These are phyloP conservation scores for Volucella zonaria DNA, from an alignment of 2,888 invertebrate genomes.

Conservation along the genomic window DNA sequence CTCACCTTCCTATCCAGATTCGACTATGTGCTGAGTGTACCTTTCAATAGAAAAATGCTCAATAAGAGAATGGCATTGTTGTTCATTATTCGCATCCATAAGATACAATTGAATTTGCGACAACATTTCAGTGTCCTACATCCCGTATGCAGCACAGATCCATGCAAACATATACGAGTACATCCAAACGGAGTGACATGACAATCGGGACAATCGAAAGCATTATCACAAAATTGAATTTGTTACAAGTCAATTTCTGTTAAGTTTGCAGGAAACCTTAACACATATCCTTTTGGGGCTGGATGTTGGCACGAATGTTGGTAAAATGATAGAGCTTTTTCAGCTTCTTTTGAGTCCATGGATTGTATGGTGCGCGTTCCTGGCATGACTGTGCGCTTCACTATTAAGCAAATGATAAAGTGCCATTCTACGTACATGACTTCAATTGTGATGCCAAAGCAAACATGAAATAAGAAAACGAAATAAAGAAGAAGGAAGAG, in stretches of 20 bases:
- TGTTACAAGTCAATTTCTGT: slow-evolving; percentile 71
- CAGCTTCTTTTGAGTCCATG: too few species aligned
- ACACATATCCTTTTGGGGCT: slow-evolving; percentile 29
- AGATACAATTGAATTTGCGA: slow-evolving; percentile 51
- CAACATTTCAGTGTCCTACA: not conserved
- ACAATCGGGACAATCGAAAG: slow-evolving; percentile 51
- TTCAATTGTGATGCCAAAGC: slow-evolving; percentile 64
- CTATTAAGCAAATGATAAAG: slow-evolving; percentile 55
- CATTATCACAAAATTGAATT: slow-evolving; percentile 67
- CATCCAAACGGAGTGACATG: too few species aligned
- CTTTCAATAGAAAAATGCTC: not conserved
- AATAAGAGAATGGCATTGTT: not conserved
- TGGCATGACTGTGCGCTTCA: not conserved
- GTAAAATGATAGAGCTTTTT: too few species aligned
- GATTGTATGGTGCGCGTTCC: not conserved
- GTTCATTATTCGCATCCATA: slow-evolving; percentile 24
- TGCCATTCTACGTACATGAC: slow-evolving; percentile 34
- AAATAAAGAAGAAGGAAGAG: slow-evolving; percentile 21
- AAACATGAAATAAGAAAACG: slow-evolving; percentile 60
- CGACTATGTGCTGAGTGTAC: slow-evolving; percentile 4
- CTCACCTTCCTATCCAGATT: not conserved
- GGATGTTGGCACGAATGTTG: too few species aligned
- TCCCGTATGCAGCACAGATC: not conserved
- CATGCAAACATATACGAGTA: not conserved
- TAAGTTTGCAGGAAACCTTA: slow-evolving; percentile 34